Evolutionary conservation across 2,113 vertebrate genomes (phyloP).

Genomic region (Odontesthes bonariensis): DNA sequence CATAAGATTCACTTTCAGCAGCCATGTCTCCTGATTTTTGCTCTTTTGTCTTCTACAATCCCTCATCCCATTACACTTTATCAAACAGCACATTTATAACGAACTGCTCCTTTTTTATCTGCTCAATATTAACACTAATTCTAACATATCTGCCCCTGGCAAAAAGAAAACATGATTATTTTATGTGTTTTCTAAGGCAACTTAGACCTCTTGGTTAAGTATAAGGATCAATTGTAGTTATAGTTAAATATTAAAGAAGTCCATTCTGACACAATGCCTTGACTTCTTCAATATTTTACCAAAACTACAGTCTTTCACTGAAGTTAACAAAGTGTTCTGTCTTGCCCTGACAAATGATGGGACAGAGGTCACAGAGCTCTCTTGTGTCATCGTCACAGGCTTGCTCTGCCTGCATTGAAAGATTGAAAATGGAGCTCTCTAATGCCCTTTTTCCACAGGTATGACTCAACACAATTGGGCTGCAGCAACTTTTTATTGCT

Average conservation of each 20-base stretch:
- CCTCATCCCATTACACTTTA: neutral
- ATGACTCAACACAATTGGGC: too few relatives aligned
- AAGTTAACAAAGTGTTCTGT: neutral
- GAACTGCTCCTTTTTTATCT: neutral
- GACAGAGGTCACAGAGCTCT: neutral
- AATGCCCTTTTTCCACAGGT: neutral
- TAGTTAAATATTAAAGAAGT: constrained; percentile 23
- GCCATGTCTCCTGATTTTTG: neutral
- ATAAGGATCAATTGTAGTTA: constrained; percentile 7
- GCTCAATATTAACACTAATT: neutral
- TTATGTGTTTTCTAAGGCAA: constrained; percentile 2
- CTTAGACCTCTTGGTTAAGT: neutral
- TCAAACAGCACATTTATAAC: neutral
- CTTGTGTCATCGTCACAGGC: neutral
- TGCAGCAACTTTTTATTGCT: too few relatives aligned
- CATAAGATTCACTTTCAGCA: neutral
- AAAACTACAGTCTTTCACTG: neutral
- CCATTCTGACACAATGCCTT: neutral
- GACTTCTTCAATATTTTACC: constrained; percentile 10
- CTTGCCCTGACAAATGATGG: neutral
- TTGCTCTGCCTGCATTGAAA: neutral
- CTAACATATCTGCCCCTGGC: neutral
- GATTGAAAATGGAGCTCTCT: neutral
- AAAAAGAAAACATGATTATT: neutral
- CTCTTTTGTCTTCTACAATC: neutral